Percentiles rank a stretch among this genome's conserved stretches.
These are phyloP conservation scores for Malurus elegans DNA, from an alignment of 2,113 vertebrate genomes.

Conservation along the genomic window DNA sequence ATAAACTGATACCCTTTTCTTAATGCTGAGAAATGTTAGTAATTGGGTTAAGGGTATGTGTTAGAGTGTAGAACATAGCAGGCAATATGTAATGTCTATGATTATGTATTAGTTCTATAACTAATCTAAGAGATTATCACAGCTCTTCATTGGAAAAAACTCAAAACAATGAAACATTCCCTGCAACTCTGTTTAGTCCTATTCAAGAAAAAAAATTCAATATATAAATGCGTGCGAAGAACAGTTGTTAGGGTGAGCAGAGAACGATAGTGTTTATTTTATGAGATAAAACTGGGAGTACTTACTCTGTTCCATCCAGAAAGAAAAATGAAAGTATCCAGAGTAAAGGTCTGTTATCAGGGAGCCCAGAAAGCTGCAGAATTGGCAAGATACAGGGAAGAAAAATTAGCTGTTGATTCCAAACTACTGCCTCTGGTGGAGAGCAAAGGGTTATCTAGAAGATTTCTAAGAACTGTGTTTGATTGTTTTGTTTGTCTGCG, in stretches of 20 bases:
- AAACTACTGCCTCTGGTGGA: not conserved
- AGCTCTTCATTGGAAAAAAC: not conserved
- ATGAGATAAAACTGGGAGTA: not conserved
- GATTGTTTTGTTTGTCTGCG: not conserved
- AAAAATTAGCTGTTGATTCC: not conserved
- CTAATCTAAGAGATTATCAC: not conserved
- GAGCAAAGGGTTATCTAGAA: not conserved
- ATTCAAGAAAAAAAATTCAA: not conserved
- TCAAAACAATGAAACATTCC: fast-evolving
- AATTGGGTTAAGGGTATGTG: not conserved
- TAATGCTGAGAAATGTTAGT: not conserved
- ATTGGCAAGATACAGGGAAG: not conserved
- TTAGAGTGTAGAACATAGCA: not conserved
- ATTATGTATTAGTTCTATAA: not conserved
- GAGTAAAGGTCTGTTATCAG: not conserved
- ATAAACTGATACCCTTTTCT: not conserved
- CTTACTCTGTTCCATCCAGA: not conserved
- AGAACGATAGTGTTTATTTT: not conserved
- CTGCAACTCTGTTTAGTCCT: not conserved
- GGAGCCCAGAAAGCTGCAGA: not conserved
- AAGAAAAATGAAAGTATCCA: not conserved
- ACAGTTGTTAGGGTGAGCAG: not conserved
- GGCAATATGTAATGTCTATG: not conserved
- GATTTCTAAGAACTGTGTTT: not conserved
- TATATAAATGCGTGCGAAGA: not conserved